Evolutionary conservation across 2,888 invertebrate species (phyloP), one percentile per base, ranked within the genome.

Genomic region (Idaea dimidiata): DNA sequence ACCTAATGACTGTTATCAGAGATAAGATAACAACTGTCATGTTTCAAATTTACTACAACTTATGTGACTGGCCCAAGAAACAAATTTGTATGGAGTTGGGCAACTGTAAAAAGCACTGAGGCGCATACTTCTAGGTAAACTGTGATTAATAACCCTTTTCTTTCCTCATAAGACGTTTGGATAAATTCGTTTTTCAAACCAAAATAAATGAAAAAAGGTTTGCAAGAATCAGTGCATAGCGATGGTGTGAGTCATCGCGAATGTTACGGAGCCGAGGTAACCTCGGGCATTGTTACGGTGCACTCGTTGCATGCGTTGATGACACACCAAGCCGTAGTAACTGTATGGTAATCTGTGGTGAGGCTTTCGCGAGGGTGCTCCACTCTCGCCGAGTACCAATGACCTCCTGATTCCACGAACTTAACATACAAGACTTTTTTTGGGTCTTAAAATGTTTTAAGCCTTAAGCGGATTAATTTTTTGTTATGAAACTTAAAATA

Each of bases 201-300:
- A 8, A 31, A 58, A 16, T 17, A 54, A 59, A 54, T 32, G 14
- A 16, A 55, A 60, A n/a, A 57, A 8, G 18, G 18, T 43, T 54
- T 3, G 17, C 7, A 57, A 57, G 56, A 55, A 59, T 43, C 43
- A 43, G 69, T 68, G 73, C 76, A 79, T 77, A 67, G 73, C 72
- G 70, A 75, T 65, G 66, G 63, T 66, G 68, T 82, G 81, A 81
- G 72, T 82, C 82, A 82, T 62, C 54, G 65, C 59, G 65, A 66
- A 67, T 66, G 62, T 69, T 66, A 62, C 61, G 56, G 59, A 66
- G 66, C 68, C 72, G 67, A 70, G 65, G 72, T 72, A 71, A 66
- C 74, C 71, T 70, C 72, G 43, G 43, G 14, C 74, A 77, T 77
- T 79, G 74, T 76, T 61, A 57, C 60, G 62, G 69, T 60, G 63